phyloP scores from a whole-genome alignment of 2,888 invertebrate genomes.

The Pediacus dermestoides region DNA sequence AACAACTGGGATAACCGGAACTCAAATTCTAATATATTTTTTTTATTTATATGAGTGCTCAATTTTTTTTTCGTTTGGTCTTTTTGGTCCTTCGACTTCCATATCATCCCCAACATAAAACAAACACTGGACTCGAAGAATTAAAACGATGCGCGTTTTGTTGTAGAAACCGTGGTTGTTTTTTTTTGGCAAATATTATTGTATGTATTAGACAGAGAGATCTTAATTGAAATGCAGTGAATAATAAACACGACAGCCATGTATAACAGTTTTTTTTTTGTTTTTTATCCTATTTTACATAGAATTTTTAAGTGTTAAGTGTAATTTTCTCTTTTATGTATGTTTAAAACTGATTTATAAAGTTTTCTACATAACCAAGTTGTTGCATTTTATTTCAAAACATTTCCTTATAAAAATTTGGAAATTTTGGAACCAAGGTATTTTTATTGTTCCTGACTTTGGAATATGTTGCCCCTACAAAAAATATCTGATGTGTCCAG shows the following conservation, averaged over 20 bases:
- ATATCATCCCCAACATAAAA: conserved; percentile 12
- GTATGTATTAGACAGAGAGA: no score
- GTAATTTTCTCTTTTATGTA: conserved; percentile 29
- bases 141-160: conserved; percentile 30
- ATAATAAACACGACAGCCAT: not conserved
- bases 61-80: conserved; percentile 23
- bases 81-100: no score
- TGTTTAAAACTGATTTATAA: conserved; percentile 48
- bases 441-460: no score
- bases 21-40: conserved; percentile 31
- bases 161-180: conserved; percentile 35
- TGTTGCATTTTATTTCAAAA: no score
- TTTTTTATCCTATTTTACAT: conserved; percentile 12
- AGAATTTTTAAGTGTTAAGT: conserved; percentile 20
- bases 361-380: conserved; percentile 47
- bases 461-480: no score
- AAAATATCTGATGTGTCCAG: no score
- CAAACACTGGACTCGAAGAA: conserved; percentile 5
- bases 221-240: conserved; percentile 10
- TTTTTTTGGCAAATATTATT: conserved; percentile 24
- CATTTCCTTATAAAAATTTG: no score
- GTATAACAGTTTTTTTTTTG: no score
- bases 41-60: conserved; percentile 36
- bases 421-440: no score
- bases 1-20: conserved; percentile 44